Conservation (phyloP, 1,140 invertebrate genomes). For the Dinoponera quadriceps region DNA sequence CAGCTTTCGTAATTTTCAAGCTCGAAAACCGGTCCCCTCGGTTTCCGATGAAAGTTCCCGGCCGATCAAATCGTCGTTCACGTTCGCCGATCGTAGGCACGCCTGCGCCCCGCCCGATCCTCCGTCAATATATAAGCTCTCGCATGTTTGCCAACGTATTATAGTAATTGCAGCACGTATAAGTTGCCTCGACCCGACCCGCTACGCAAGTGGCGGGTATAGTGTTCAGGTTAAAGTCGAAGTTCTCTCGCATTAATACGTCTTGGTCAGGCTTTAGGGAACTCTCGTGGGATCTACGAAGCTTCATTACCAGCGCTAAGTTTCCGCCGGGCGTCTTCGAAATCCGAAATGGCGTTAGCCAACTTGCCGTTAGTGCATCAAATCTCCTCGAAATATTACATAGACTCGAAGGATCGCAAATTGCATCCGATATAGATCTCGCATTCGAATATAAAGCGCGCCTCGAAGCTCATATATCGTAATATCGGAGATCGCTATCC, state of each 20-base stretch:
- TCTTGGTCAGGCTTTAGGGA: conserved; percentile 59
- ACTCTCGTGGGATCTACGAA: conserved; percentile 58
- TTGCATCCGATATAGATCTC: not conserved
- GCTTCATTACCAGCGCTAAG: conserved; percentile 60
- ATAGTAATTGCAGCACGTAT: conserved; percentile 36
- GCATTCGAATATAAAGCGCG: conserved; percentile 5
- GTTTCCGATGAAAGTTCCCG: not conserved
- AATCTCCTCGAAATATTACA: conserved; percentile 56
- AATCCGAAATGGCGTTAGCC: conserved; percentile 57
- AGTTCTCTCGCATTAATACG: conserved; percentile 59
- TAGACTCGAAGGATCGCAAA: conserved; percentile 20
- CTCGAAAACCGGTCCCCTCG: not conserved
- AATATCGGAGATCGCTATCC: no score
- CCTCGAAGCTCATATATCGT: not conserved
- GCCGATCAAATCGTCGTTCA: not conserved
- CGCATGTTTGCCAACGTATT: conserved; percentile 47
- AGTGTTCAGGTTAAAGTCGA: conserved; percentile 48
- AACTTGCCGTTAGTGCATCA: conserved; percentile 48
- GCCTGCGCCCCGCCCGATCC: not conserved
- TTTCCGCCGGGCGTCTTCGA: conserved; percentile 46
- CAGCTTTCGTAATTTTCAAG: not conserved
- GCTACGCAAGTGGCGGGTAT: conserved; percentile 45
- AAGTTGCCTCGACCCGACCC: conserved; percentile 33
- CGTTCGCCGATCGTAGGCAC: not conserved
- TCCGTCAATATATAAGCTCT: conserved; percentile 7